phyloP scores from a whole-genome alignment of 2,888 invertebrate genomes.

The Oscheius sp. region DNA sequence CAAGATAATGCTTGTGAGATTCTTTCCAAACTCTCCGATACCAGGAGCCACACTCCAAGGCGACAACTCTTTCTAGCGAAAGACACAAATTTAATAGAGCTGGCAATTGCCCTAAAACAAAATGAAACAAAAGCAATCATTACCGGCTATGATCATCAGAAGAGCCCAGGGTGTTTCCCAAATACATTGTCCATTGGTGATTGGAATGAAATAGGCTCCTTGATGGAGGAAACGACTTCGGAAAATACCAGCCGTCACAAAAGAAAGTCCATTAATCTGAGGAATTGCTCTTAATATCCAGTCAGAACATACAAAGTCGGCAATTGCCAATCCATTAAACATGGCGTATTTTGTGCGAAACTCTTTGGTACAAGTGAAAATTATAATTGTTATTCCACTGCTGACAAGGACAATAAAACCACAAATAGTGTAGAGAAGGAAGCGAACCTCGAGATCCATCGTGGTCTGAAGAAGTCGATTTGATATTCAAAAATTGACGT shows the following conservation, averaged over 20 bases:
- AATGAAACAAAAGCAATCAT: neutral
- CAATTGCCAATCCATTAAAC: conserved; percentile 41
- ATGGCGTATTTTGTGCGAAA: conserved; percentile 46
- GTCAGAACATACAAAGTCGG: conserved; percentile 43
- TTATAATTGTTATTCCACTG: conserved; percentile 39
- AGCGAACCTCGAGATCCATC: conserved; percentile 38
- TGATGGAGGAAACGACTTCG: conserved; percentile 30
- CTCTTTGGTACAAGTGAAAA: conserved; percentile 47
- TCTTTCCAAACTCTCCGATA: conserved; percentile 49
- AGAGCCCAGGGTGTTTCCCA: conserved; percentile 44
- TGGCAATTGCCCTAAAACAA: conserved; percentile 41
- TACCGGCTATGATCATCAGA: conserved; percentile 45
- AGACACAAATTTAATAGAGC: conserved; percentile 44
- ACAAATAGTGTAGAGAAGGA: conserved; percentile 40
- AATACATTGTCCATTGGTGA: conserved; percentile 40
- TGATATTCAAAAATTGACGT: too few relatives aligned
- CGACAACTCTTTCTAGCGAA: conserved; percentile 47
- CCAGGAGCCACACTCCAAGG: conserved; percentile 44
- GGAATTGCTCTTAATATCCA: conserved; percentile 10
- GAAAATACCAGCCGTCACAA: conserved; percentile 42
- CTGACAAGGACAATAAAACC: conserved; percentile 42
- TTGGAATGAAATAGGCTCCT: conserved; percentile 32
- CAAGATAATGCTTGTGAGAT: conserved; percentile 36
- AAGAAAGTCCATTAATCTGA: conserved; percentile 51
- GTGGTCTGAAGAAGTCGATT: too few relatives aligned